Conservation (phyloP, 2,888 invertebrate species). For the Mechanitis mazaeus region DNA sequence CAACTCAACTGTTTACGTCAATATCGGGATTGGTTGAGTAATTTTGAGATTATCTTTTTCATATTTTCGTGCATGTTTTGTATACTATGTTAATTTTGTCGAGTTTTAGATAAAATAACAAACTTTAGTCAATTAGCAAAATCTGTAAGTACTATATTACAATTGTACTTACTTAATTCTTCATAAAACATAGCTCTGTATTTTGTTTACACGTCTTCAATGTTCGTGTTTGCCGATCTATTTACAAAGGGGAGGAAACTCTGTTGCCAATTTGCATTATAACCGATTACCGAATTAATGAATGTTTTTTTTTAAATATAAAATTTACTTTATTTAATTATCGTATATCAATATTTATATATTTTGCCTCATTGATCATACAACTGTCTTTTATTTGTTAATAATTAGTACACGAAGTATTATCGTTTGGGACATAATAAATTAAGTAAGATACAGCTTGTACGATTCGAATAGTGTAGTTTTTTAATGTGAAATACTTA, state of each 20-base stretch:
- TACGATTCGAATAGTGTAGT: too few relatives aligned
- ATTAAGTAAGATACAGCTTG: too few relatives aligned
- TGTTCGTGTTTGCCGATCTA: conserved; percentile 50
- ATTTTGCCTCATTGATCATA: background rate
- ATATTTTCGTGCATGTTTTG: conserved; percentile 56
- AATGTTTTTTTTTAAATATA: background rate
- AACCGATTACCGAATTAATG: conserved; percentile 1
- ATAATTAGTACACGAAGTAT: background rate
- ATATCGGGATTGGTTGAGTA: conserved; percentile 49
- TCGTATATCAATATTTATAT: background rate
- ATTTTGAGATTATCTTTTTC: conserved; percentile 49
- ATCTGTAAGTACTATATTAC: conserved; percentile 51
- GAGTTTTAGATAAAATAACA: conserved; percentile 48
- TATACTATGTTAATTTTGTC: conserved; percentile 60
- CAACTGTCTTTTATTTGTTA: background rate
- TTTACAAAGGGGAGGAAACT: conserved; percentile 72
- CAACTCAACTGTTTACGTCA: conserved; percentile 36
- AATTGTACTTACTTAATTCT: conserved; percentile 13
- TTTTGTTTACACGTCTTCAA: conserved; percentile 72
- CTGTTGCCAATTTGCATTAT: conserved; percentile 21
- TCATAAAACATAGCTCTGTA: conserved; percentile 30
- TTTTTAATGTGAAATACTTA: too few relatives aligned
- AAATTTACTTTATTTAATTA: background rate
- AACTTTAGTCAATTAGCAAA: conserved; percentile 39
- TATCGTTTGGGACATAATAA: background rate